Base-by-base conservation (phyloP, 2,797 vertebrate genomes). In the Enteromius argenteus region DNA sequence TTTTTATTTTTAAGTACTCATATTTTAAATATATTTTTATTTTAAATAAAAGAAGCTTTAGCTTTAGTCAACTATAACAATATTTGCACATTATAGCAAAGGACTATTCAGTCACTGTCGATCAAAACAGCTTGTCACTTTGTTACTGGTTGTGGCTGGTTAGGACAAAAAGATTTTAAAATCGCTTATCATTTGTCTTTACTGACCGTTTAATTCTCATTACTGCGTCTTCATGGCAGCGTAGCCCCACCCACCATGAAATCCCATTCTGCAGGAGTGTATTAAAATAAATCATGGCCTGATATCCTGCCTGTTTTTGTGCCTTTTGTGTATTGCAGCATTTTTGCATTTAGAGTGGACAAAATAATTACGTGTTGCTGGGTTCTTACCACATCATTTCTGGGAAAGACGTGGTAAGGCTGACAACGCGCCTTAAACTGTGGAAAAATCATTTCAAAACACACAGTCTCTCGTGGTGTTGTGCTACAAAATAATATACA, bases 331-430 rank as follows among this genome's bases (percentile, higher is more conserved):
- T n/a, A 53, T 37, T 37, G 72, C 17, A 75, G 72, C 49, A 56
- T 56, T 75, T 75, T 75, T 37, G 49, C 72, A 77, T 60, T 77
- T 60, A 77, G n/a, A 27, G 53, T 39, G 37, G 14, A 27, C 37
- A 77, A 77, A 77, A 56, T 60, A 77, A 44, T 77, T 14, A 77
- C 8, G 14, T 27, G n/a, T 30, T 77, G n/a, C 74, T 62, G 56
- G 37, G 58, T 30, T 37, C 49, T 37, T 13, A 5, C 35, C 32
- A 39, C 30, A 35, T 32, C 0, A 51, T 49, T 72, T 72, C 44
- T 64, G 30, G 62, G 30, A 64, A 64, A 14, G 35, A 68, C 35
- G 35, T 19, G 35, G 19, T 21, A n/a, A 39, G 35, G 19, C 35
- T 68, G 21, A 42, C n/a, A 78, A 62, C 9, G 17, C 4, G 15